Evolutionary conservation across 1,140 invertebrate genomes (phyloP), one percentile per base, ranked within the genome.

Genomic region (Belonocnema kinseyi): DNA sequence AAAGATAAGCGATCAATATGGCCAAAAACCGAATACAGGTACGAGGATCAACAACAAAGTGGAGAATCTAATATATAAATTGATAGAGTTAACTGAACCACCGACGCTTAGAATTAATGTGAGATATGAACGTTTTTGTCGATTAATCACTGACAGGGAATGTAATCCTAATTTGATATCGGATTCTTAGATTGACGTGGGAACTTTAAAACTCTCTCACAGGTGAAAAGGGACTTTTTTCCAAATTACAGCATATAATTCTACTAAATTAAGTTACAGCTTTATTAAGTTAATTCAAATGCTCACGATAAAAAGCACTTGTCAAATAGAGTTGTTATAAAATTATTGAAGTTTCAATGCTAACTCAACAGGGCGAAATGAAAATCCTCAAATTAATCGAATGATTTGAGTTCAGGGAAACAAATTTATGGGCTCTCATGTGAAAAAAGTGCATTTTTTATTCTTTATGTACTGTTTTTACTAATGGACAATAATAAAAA

Each of bases 1-100:
- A 46, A 72, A 16, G 77, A 82, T 84, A 82, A 82, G 73, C 72
- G 77, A 82, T 80, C 50, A 21, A 10, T 51, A 50, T 40, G n/a
- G 26, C 14, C 26, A 40, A 72, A 72, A 52, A 11, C 14, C 10
- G 19, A 53, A n/a, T 21, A 58, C 78, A 83, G 82, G 73, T 83
- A 80, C 13, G 52, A 77, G 75, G 58, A 80, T 82, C 79, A 66
- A 33, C n/a, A 46, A 66, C 61, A 46, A 66, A 66, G 12, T 66
- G 61, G 21, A 66, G 61, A 33, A 66, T 66, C 33, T 33, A 66
- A 66, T 33, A 66, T 33, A 66, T 66, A 16, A 66, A 66, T 46
- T 66, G 61, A 40, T 66, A 40, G 61, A 66, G 26, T 66, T 66
- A 66, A 66, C 46, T 33, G 61, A 83, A 85, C 61, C 61, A 14